A percentile compares a stretch with the other conserved stretches of the same genome.
Evolutionary conservation across 1,140 invertebrate species (phyloP).

Genomic region (Nasonia vitripennis): DNA sequence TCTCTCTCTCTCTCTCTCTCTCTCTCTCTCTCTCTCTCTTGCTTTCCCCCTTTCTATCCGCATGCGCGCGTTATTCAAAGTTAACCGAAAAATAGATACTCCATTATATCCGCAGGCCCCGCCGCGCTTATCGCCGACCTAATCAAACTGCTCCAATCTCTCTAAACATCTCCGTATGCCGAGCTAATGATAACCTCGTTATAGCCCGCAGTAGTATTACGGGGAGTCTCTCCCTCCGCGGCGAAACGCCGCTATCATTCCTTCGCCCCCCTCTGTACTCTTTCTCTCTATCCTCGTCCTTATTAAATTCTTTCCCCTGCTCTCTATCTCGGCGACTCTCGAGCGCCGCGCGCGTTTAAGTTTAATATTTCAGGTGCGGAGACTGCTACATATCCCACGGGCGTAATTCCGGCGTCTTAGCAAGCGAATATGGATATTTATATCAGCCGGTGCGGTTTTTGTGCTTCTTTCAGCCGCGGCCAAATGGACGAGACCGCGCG

Average conservation of each 20-base stretch:
- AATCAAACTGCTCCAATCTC: too few relatives aligned
- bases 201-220: background rate
- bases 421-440: background rate
- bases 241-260: background rate
- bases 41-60: background rate
- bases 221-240: background rate
- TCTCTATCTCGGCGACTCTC: background rate
- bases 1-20: background rate
- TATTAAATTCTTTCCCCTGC: conserved; percentile 33
- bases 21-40: too few relatives aligned
- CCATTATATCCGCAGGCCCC: background rate
- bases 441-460: background rate
- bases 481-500: too few relatives aligned
- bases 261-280: too few relatives aligned
- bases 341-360: background rate
- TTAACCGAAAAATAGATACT: background rate
- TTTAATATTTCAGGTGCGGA: conserved; percentile 24
- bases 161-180: too few relatives aligned
- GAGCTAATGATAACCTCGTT: background rate
- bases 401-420: background rate
- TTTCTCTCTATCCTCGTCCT: background rate
- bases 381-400: background rate
- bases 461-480: background rate
- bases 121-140: background rate
- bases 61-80: background rate